These are phyloP conservation scores for Nebria salina DNA, from an alignment of 2,888 invertebrate genomes.

Conservation along the genomic window DNA sequence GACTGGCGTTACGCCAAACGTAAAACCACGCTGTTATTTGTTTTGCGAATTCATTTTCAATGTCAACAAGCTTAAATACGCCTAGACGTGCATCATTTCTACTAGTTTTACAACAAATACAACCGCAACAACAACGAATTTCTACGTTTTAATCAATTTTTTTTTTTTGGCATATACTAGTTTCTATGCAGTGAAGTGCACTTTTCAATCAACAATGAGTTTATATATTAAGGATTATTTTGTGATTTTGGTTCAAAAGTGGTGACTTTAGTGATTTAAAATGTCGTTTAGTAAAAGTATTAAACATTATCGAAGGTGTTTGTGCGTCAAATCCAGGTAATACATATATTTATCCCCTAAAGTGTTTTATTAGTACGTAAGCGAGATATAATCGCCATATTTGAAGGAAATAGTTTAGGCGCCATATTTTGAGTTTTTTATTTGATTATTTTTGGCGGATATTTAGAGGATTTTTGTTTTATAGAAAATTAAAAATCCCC, in stretches of 20 bases:
- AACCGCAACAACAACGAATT: not conserved
- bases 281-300: slow-evolving; percentile 61
- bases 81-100: not conserved
- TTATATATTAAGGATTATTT: not conserved
- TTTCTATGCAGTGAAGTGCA: not conserved
- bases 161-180: too few species aligned
- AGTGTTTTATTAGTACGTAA: too few species aligned
- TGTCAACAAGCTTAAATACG: slow-evolving; percentile 37
- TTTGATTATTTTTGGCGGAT: not conserved
- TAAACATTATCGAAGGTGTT: slow-evolving; percentile 57
- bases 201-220: not conserved
- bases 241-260: not conserved
- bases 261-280: not conserved
- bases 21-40: slow-evolving; percentile 9
- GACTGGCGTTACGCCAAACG: slow-evolving; percentile 23
- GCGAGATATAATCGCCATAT: too few species aligned
- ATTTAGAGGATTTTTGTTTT: not conserved
- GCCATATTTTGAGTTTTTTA: not conserved
- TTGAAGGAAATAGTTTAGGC: too few species aligned
- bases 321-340: slow-evolving; percentile 55
- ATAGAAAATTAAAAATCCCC: not conserved
- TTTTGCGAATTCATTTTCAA: not conserved
- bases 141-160: not conserved
- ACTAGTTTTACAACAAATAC: not conserved
- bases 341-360: not conserved